Conservation (phyloP, 2,888 invertebrate species). For the Myathropa florea region DNA sequence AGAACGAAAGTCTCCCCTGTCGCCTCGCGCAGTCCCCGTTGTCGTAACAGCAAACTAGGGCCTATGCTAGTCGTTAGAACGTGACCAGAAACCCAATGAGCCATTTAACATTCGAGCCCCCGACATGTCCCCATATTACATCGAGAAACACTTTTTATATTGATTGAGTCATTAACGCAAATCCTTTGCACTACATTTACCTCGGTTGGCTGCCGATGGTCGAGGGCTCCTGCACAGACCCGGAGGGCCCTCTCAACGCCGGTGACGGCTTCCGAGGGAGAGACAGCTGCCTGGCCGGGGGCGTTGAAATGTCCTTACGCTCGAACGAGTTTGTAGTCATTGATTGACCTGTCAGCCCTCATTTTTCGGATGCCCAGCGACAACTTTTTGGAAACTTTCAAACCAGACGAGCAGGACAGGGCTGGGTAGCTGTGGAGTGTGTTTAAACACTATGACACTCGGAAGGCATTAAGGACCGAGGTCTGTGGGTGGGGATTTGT, state of each 20-base stretch:
- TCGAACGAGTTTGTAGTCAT: slow-evolving; percentile 29
- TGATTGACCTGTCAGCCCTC: slow-evolving; percentile 61
- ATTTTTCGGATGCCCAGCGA: slow-evolving; percentile 37
- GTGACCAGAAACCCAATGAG: slow-evolving; percentile 67
- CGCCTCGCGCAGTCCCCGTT: not conserved
- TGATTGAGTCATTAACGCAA: slow-evolving; percentile 71
- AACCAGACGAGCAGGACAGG: not conserved
- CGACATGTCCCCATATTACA: slow-evolving; percentile 49
- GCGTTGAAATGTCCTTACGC: slow-evolving; percentile 26
- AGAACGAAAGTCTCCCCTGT: slow-evolving; percentile 9
- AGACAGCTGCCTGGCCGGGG: slow-evolving; percentile 44
- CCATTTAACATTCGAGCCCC: slow-evolving; percentile 60
- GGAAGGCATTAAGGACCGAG: slow-evolving; percentile 17
- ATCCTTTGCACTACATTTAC: slow-evolving; percentile 70
- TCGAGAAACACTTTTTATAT: slow-evolving; percentile 63
- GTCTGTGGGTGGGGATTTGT: slow-evolving; percentile 1
- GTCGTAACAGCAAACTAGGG: slow-evolving; percentile 16
- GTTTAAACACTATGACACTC: slow-evolving; percentile 14
- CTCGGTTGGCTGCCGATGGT: slow-evolving; percentile 31
- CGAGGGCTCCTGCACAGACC: not conserved
- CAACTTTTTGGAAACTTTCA: slow-evolving; percentile 49
- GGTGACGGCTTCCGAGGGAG: slow-evolving; percentile 15
- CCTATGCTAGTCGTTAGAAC: slow-evolving; percentile 55
- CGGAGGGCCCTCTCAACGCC: not conserved
- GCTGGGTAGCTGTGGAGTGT: not conserved